These are phyloP conservation scores for Bellardia bayeri DNA, from an alignment of 2,888 invertebrate species.

Conservation along the genomic window DNA sequence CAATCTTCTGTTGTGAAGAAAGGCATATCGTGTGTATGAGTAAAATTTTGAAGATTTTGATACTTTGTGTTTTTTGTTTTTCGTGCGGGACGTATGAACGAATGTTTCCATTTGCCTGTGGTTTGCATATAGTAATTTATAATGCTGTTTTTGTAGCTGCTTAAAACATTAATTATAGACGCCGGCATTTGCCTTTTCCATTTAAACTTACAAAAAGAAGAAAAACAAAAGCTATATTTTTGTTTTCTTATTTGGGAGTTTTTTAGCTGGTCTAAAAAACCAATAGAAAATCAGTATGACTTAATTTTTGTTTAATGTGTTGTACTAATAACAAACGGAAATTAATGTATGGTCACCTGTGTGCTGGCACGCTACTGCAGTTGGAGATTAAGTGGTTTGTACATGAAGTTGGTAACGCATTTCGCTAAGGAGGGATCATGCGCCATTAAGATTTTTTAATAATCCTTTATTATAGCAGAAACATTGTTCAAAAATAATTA, in stretches of 20 bases:
- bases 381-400: background rate
- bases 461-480: too few species aligned
- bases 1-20: background rate
- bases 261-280: background rate
- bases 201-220: background rate
- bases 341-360: slow-evolving; percentile 38
- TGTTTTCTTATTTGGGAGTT: slow-evolving; percentile 25
- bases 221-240: slow-evolving; percentile 14
- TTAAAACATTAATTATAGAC: slow-evolving; percentile 31
- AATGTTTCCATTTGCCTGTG: slow-evolving; percentile 1
- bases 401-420: background rate
- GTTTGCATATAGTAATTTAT: slow-evolving; percentile 5
- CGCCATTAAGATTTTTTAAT: too few species aligned
- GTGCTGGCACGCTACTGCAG: background rate
- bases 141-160: slow-evolving; percentile 7
- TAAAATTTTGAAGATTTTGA: background rate
- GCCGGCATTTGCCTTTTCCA: background rate
- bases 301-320: background rate
- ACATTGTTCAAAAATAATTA: too few species aligned
- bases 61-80: background rate
- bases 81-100: background rate
- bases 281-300: slow-evolving; percentile 18
- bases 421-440: too few species aligned
- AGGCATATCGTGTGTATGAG: slow-evolving; percentile 13
- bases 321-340: background rate